Evolutionary conservation across 2,797 vertebrate species (phyloP).

Genomic region (Bothrops alternatus): DNA sequence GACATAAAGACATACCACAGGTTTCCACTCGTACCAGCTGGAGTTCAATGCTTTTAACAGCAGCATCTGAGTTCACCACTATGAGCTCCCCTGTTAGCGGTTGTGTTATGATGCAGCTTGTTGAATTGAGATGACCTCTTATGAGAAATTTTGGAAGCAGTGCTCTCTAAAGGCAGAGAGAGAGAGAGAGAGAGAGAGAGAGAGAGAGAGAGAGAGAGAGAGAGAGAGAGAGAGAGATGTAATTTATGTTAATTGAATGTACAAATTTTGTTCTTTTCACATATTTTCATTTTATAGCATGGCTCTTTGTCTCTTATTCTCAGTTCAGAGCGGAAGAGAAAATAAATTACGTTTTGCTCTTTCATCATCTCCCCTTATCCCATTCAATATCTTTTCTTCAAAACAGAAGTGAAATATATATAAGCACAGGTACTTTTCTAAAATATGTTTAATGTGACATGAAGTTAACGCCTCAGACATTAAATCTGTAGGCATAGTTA

Average conservation of each 20-base stretch:
- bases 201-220: not conserved
- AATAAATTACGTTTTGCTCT: not conserved
- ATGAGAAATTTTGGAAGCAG: conserved; percentile 88
- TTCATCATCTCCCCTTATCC: not conserved
- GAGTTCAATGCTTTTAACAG: conserved; percentile 91
- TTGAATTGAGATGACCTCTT: conserved; percentile 85
- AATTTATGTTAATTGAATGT: not conserved
- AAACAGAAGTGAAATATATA: not conserved
- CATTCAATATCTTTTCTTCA: not conserved
- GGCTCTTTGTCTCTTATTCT: not conserved
- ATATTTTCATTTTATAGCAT: not conserved
- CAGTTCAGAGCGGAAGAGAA: not conserved
- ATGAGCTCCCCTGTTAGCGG: conserved; percentile 89
- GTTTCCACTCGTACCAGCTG: conserved; percentile 96
- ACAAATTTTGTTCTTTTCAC: not conserved
- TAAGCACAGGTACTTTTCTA: not conserved
- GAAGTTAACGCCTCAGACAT: not conserved
- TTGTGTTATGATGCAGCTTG: conserved; percentile 87
- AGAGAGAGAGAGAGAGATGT: not conserved
- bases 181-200: not conserved
- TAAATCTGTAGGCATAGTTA: not conserved
- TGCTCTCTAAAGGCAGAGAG: conserved; percentile 70
- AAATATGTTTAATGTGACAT: not conserved
- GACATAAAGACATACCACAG: conserved; percentile 78
- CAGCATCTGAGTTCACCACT: conserved; percentile 87